These are phyloP conservation scores for Petrocephalus sullivani DNA, from an alignment of 2,797 vertebrate species.

Conservation along the genomic window DNA sequence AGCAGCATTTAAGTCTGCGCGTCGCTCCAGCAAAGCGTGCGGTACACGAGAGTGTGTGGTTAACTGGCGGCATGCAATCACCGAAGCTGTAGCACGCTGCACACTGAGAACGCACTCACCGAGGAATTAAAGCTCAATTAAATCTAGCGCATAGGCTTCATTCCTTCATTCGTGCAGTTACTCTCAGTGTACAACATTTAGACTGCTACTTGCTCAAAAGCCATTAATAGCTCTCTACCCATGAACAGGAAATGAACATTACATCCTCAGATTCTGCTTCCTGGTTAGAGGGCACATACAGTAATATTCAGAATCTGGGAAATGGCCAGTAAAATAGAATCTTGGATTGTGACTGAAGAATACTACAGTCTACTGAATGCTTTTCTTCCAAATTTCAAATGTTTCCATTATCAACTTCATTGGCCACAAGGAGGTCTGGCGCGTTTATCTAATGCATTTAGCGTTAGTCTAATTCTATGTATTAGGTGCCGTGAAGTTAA, in stretches of 20 bases:
- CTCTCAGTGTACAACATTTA: background rate
- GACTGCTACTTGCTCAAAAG: background rate
- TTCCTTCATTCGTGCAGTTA: background rate
- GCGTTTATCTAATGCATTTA: conserved; percentile 22
- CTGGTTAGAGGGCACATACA: background rate
- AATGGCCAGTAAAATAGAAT: background rate
- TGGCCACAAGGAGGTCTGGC: conserved; percentile 12
- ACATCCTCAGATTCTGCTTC: background rate
- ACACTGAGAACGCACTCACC: background rate
- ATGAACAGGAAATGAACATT: background rate
- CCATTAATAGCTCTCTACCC: background rate
- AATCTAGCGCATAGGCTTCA: background rate
- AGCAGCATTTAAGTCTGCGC: background rate
- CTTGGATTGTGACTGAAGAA: conserved; percentile 33
- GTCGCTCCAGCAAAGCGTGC: background rate
- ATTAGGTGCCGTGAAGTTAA: background rate
- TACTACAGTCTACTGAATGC: conserved; percentile 8
- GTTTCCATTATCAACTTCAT: conserved; percentile 30
- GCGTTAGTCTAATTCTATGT: background rate
- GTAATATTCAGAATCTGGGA: background rate
- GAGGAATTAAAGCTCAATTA: background rate
- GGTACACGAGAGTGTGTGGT: background rate
- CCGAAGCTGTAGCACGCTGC: background rate
- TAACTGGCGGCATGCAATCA: background rate
- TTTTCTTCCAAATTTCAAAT: conserved; percentile 20